phyloP scores from a whole-genome alignment of 2,797 vertebrate genomes.

The Mormyrus hasselquistii region DNA sequence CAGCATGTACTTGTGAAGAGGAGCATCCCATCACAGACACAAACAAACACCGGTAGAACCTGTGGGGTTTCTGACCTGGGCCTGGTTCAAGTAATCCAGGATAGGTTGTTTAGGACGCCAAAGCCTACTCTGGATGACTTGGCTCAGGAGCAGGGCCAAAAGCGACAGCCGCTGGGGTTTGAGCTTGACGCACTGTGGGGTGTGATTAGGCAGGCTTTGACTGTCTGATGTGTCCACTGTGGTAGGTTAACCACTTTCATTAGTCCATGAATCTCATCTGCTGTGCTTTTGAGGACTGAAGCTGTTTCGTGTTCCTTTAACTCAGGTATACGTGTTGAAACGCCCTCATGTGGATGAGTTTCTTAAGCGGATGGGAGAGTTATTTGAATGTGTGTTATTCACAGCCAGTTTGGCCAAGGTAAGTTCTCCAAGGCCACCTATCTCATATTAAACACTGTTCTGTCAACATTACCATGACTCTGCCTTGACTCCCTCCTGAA shows the following conservation, averaged over 20 bases:
- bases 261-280: not conserved
- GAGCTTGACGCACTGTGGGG: not conserved
- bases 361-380: slow-evolving; percentile 84
- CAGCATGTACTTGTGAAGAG: slow-evolving; percentile 36
- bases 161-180: slow-evolving; percentile 36
- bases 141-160: slow-evolving; percentile 72
- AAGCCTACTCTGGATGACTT: slow-evolving; percentile 95
- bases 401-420: slow-evolving; percentile 92
- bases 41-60: not conserved
- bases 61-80: slow-evolving; percentile 50
- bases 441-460: not conserved
- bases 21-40: slow-evolving; percentile 21
- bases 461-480: not conserved
- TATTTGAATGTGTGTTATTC: slow-evolving; percentile 88
- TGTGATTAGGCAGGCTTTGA: not conserved
- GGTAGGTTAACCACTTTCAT: not conserved
- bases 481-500: not conserved
- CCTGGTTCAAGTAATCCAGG: slow-evolving; percentile 99
- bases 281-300: not conserved
- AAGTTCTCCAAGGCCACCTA: slow-evolving; percentile 24
- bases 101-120: slow-evolving; percentile 83
- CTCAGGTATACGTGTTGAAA: slow-evolving; percentile 88
- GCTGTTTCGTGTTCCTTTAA: not conserved
- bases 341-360: slow-evolving; percentile 86
- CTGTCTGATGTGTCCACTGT: not conserved